A percentile compares a stretch with the other conserved stretches of the same genome.
These are phyloP conservation scores for Barbus barbus DNA, from an alignment of 2,113 vertebrate species.

Conservation along the genomic window DNA sequence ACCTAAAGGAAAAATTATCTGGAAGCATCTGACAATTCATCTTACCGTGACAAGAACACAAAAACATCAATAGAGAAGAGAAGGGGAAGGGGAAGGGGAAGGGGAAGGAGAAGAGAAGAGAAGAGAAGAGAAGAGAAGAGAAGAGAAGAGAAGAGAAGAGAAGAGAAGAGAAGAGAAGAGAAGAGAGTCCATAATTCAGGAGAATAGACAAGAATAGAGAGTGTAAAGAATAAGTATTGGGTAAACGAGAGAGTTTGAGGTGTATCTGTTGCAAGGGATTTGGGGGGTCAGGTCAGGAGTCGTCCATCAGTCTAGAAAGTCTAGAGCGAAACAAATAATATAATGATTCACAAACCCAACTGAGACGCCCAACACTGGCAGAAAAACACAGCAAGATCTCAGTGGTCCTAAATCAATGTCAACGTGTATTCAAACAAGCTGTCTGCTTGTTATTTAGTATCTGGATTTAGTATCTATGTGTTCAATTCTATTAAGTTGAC, in stretches of 20 bases:
- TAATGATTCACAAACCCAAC: not conserved
- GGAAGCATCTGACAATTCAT: conserved; percentile 20
- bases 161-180: too few relatives aligned
- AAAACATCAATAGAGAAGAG: too few relatives aligned
- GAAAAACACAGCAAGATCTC: not conserved
- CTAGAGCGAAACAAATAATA: not conserved
- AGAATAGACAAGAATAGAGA: not conserved
- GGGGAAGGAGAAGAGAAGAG: too few relatives aligned
- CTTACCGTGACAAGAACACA: not conserved
- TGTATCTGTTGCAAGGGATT: not conserved
- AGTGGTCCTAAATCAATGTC: not conserved
- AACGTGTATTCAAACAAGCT: not conserved
- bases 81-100: not conserved
- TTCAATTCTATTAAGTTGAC: not conserved
- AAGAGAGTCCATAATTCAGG: too few relatives aligned
- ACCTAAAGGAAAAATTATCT: not conserved
- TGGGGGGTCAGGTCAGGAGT: not conserved
- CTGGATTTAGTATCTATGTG: not conserved
- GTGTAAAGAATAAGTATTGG: not conserved
- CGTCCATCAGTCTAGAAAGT: not conserved
- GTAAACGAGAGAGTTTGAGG: not conserved
- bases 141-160: too few relatives aligned
- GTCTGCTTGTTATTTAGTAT: not conserved
- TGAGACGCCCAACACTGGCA: not conserved
- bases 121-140: too few relatives aligned